Base-by-base conservation (phyloP, 2,888 invertebrate species). In the Metacarcinus magister region DNA sequence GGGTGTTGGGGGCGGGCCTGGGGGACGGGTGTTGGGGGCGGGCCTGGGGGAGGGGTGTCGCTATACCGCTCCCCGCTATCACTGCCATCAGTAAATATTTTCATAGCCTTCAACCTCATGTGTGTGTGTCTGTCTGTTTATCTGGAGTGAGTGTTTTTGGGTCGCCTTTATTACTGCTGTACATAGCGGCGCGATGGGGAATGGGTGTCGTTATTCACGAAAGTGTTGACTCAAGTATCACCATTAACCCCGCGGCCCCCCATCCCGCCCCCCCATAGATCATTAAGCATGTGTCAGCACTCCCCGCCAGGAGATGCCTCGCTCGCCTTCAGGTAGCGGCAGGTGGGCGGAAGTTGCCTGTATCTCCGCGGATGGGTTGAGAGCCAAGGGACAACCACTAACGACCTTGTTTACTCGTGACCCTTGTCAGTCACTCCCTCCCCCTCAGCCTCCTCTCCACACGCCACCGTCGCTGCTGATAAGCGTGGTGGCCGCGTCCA, bases 401-500 rank as follows among this genome's bases (percentile, higher is more conserved):
- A 95, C 92, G 92, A 92, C 92, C 95, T 95, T 95, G 95, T 95
- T 95, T 95, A 95, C 95, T 82, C 82, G n/a, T 95, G 92, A 87
- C 95, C 92, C 95, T 39, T 95, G 95, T 92, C 75, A 75, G 82
- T 82, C 67, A 16, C 67, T 16, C 23, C 19, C 67, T 23, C 67
- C 67, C 32, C 13, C 82, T 67, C 67, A 67, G 67, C 82, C 48
- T 39, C 46, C 44, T 19, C 87, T 92, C 39, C 95, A 92, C 95
- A 92, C 95, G 95, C 95, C 92, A 95, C 32, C 75, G 43, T n/a
- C 32, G 48, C 43, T 0, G 43, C 16, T 32, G 95, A 46, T 91
- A 28, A 75, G 46, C 23, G 92, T 13, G 67, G 92, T n/a, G 46
- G 32, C 91, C 44, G 23, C 23, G 48, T 48, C 10, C 44, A 39